A percentile compares a stretch with the other conserved stretches of the same genome.
phyloP scores from a whole-genome alignment of 1,140 invertebrate species.

The Bombus impatiens region DNA sequence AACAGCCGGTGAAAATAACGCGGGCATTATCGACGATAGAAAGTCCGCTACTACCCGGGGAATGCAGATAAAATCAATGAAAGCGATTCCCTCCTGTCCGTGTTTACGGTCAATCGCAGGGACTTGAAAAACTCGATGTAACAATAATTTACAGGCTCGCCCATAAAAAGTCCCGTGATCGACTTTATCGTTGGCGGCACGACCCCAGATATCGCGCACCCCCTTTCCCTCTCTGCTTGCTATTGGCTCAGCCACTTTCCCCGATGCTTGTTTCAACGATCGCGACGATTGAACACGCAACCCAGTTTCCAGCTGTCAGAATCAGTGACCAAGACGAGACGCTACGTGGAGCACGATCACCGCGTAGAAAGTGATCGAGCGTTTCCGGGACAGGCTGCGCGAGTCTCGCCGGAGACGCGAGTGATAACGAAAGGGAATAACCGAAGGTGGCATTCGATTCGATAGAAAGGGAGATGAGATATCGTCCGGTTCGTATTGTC shows the following conservation, averaged over 20 bases:
- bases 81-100: constrained; percentile 24
- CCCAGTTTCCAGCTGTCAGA: constrained; percentile 56
- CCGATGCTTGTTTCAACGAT: constrained; percentile 9
- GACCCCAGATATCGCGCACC: background rate
- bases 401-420: background rate
- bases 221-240: no score
- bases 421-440: constrained; percentile 45
- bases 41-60: background rate
- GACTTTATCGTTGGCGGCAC: background rate
- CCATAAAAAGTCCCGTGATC: background rate
- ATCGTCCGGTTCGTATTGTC: background rate
- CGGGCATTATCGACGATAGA: constrained; percentile 21
- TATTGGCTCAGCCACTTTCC: background rate
- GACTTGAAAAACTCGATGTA: background rate
- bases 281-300: constrained; percentile 42
- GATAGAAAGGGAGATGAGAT: background rate
- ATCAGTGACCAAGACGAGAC: constrained; percentile 48
- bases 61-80: constrained; percentile 56
- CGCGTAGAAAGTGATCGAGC: constrained; percentile 61
- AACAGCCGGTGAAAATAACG: constrained; percentile 10
- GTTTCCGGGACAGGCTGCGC: constrained; percentile 42
- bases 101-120: constrained; percentile 20
- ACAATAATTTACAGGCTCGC: background rate
- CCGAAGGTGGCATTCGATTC: background rate
- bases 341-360: constrained; percentile 40